Conservation (phyloP, 2,113 vertebrate species). For the Spilogale gracilis region DNA sequence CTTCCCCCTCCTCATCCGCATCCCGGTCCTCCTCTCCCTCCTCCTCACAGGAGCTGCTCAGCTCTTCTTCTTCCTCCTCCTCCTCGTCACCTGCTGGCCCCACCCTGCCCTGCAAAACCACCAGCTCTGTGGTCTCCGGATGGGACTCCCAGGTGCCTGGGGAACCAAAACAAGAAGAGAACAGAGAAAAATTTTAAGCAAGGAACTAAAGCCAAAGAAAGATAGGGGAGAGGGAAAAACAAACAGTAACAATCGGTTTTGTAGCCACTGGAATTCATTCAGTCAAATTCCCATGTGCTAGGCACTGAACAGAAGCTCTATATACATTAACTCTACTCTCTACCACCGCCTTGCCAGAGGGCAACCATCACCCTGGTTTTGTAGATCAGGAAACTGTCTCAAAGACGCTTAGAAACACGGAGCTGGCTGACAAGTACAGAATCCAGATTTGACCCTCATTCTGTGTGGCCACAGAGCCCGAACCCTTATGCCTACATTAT, state of each 20-base stretch:
- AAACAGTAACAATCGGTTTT: not conserved
- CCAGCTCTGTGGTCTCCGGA: conserved; percentile 90
- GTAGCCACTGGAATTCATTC: not conserved
- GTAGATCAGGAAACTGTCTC: not conserved
- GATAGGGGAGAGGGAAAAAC: not conserved
- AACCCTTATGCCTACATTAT: not conserved
- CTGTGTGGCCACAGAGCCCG: not conserved
- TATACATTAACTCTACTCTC: not conserved
- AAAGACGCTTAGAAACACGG: not conserved
- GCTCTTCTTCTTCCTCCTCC: conserved; percentile 89
- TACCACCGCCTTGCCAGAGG: not conserved
- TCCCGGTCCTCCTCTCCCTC: conserved; percentile 92
- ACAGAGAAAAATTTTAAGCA: not conserved
- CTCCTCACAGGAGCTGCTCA: conserved; percentile 93
- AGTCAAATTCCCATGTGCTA: not conserved
- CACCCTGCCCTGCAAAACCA: conserved; percentile 87
- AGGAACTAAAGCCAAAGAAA: not conserved
- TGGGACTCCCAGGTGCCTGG: conserved; percentile 93
- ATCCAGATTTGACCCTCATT: not conserved
- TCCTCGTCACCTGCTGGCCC: conserved; percentile 77
- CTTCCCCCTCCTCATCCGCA: conserved; percentile 94
- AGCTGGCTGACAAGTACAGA: not conserved
- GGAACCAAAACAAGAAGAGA: conserved; percentile 47
- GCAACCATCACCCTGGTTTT: not conserved
- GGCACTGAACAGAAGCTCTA: not conserved